Evolutionary conservation across 2,797 vertebrate genomes (phyloP).

Genomic region (Peromyscus melanophrys): DNA sequence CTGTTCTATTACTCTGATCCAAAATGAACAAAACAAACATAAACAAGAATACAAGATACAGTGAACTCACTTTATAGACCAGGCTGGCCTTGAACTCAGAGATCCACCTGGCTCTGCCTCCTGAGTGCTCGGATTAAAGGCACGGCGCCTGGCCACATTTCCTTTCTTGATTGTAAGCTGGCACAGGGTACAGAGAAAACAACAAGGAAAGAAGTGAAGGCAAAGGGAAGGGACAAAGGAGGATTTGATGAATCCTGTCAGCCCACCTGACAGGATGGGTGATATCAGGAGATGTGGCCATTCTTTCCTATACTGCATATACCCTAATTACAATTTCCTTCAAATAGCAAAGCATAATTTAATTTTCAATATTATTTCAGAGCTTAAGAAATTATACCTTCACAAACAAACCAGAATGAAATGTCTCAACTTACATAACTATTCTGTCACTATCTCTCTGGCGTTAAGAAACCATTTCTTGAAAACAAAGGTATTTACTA

Average conservation of each 20-base stretch:
- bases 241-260: too few relatives aligned
- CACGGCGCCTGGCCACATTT: background rate
- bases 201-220: background rate
- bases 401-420: constrained; percentile 57
- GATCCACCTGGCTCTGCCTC: too few relatives aligned
- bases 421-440: background rate
- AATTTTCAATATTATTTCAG: constrained; percentile 38
- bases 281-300: background rate
- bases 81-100: too few relatives aligned
- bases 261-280: background rate
- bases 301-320: background rate
- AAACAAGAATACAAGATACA: background rate
- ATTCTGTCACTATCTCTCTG: background rate
- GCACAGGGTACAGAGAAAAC: background rate
- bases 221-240: too few relatives aligned
- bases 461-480: constrained; percentile 7
- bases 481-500: background rate
- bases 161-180: background rate
- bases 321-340: background rate
- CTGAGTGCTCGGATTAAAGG: too few relatives aligned
- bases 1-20: background rate
- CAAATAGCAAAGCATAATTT: background rate
- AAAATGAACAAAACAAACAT: constrained; percentile 55
- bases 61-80: background rate
- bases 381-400: background rate